These are phyloP conservation scores for Brachystomella parvula DNA, from an alignment of 1,140 invertebrate genomes.

Conservation along the genomic window DNA sequence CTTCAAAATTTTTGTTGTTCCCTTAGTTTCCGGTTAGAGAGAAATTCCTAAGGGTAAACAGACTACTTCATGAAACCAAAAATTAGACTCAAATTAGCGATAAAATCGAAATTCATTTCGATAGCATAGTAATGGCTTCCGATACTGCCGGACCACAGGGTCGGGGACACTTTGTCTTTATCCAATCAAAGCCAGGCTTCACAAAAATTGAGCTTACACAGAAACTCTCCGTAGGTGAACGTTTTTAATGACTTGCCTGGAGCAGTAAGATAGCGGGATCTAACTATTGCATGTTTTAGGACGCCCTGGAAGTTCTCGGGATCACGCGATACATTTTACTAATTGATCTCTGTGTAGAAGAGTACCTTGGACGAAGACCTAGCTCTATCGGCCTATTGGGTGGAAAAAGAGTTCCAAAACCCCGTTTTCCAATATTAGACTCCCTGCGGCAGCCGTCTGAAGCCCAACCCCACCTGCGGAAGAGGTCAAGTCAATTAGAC, in stretches of 20 bases:
- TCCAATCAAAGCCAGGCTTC: background rate
- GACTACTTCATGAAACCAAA: background rate
- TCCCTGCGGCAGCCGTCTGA: no score
- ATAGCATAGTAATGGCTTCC: background rate
- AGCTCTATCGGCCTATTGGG: background rate
- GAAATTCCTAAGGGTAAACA: no score
- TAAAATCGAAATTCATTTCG: background rate
- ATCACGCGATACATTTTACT: background rate
- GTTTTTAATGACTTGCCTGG: no score
- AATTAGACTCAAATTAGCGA: no score
- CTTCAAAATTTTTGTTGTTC: no score
- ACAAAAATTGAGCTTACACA: background rate
- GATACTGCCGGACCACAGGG: no score
- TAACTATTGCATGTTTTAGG: background rate
- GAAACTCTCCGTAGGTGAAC: background rate
- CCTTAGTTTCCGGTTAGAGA: no score
- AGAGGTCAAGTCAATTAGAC: background rate
- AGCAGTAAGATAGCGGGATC: background rate
- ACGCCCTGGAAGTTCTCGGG: background rate
- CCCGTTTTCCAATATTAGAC: no score
- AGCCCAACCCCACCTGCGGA: background rate
- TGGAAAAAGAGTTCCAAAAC: background rate
- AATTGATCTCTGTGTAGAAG: background rate
- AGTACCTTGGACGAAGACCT: background rate
- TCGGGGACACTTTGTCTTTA: slow-evolving; percentile 1